Evolutionary conservation across 2,797 vertebrate genomes (phyloP).

Genomic region (Crenuchus spilurus): DNA sequence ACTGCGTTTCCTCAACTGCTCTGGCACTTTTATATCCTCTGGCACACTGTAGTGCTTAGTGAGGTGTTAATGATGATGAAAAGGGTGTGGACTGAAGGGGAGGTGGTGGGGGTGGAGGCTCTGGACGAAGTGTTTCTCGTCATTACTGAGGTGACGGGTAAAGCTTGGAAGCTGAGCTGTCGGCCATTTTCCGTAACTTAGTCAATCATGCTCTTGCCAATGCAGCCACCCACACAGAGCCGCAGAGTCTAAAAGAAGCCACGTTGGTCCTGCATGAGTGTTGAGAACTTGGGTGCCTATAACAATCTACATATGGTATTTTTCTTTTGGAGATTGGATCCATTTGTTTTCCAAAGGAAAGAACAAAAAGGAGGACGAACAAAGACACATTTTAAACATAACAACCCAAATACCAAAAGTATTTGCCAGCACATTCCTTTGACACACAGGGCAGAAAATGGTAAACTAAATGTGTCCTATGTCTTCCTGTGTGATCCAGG

Average conservation of each 20-base stretch:
- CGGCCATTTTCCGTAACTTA: slow-evolving; percentile 70
- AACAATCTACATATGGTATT: slow-evolving; percentile 40
- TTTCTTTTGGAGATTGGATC: slow-evolving; percentile 37
- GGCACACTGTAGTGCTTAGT: slow-evolving; percentile 58
- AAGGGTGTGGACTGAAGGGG: slow-evolving; percentile 49
- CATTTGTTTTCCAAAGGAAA: slow-evolving; percentile 32
- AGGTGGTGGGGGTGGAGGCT: slow-evolving; percentile 39
- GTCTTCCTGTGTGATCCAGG: not conserved
- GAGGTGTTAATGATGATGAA: slow-evolving; percentile 73
- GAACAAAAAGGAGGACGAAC: slow-evolving; percentile 25
- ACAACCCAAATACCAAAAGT: slow-evolving; percentile 20
- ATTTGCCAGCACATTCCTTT: slow-evolving; percentile 17
- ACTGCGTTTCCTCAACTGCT: slow-evolving; percentile 61
- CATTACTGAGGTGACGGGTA: slow-evolving; percentile 64
- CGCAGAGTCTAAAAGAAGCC: slow-evolving; percentile 48
- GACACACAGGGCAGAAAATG: not conserved
- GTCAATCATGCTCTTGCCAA: slow-evolving; percentile 58
- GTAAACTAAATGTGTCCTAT: not conserved
- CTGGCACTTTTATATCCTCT: slow-evolving; percentile 61
- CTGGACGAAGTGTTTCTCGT: slow-evolving; percentile 67
- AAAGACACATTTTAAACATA: slow-evolving; percentile 21
- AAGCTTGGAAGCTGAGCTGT: slow-evolving; percentile 60
- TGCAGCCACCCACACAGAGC: slow-evolving; percentile 51
- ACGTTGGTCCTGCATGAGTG: slow-evolving; percentile 46
- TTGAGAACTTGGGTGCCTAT: slow-evolving; percentile 29